Base-by-base conservation (phyloP, 2,113 vertebrate genomes). In the Empidonax alnorum region DNA sequence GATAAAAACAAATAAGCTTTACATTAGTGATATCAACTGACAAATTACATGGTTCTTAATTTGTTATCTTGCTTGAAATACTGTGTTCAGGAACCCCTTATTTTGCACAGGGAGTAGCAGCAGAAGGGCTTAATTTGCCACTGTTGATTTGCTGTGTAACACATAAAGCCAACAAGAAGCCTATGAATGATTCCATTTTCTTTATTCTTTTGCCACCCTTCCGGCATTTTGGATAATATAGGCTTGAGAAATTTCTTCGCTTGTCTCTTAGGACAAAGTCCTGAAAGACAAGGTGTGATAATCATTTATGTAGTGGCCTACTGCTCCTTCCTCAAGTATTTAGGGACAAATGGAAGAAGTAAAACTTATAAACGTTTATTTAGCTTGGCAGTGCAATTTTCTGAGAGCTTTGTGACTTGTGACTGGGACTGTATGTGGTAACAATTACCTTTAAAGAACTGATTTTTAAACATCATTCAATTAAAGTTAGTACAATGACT, bases 401-500 rank as follows among this genome's bases (percentile, higher is more conserved):
- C 76, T 71, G 76, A 83, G 81, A 66, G 71, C 47, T 84, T 91
- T 91, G 87, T 77, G 91, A 93, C 84, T 96, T 87, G 81, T 76
- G 77, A 96, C 55, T 93, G 90, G 28, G 61, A 93, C 90, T 90
- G 37, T 93, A 62, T 58, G 89, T 87, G 84, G 90, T 72, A 95
- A 90, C 94, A 95, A 91, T 93, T 90, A 96, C 91, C 84, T 97
- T 98, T 97, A 97, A 97, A 97, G 97, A 98, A 98, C 94, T 98
- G 97, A 98, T 98, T 98, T 98, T 98, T 98, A 98, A 98, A 97
- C 96, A 98, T 97, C 97, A 98, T 98, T 99, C 98, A 98, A 98
- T 98, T 98, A 98, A 98, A 97, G 97, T 98, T 98, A 98, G 97
- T 98, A 98, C 98, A 98, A 98, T 98, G 98, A 98, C 98, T 98